Percentiles rank a stretch among this genome's conserved stretches.
Evolutionary conservation across 2,797 vertebrate species (phyloP).

Genomic region (Dicrostonyx torquatus): DNA sequence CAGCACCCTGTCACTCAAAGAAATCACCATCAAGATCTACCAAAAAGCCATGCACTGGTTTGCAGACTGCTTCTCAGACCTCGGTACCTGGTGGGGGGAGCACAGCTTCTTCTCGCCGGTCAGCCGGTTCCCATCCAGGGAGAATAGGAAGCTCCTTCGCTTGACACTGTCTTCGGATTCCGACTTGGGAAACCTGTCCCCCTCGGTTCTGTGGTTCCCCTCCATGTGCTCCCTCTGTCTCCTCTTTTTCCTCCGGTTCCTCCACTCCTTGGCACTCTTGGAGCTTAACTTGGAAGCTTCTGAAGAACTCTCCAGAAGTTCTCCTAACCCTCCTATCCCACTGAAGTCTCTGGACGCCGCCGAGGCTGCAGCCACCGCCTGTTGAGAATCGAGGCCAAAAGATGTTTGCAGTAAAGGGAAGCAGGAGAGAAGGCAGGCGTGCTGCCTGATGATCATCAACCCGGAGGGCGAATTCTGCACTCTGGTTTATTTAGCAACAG

Average conservation of each 20-base stretch:
- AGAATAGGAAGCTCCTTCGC: slow-evolving; percentile 90
- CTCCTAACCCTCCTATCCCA: slow-evolving; percentile 88
- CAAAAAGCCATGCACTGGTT: background rate
- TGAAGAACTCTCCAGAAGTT: slow-evolving; percentile 92
- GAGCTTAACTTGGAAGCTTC: slow-evolving; percentile 95
- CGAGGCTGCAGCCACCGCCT: slow-evolving; percentile 88
- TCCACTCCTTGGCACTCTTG: slow-evolving; percentile 97
- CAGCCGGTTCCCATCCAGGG: slow-evolving; percentile 89
- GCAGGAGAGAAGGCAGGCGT: background rate
- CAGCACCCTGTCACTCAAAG: background rate
- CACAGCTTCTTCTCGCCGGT: slow-evolving; percentile 92
- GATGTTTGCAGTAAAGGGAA: slow-evolving; percentile 43
- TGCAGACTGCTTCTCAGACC: background rate
- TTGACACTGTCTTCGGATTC: slow-evolving; percentile 93
- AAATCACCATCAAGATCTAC: background rate
- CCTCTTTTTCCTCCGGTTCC: slow-evolving; percentile 93
- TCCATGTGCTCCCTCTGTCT: slow-evolving; percentile 89
- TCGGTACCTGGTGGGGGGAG: slow-evolving; percentile 92
- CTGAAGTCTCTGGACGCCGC: slow-evolving; percentile 89
- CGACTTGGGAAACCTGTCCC: slow-evolving; percentile 89
- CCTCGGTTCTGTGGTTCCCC: slow-evolving; percentile 89
- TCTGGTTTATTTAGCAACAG: slow-evolving; percentile 26
- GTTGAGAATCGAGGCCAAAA: slow-evolving; percentile 74
- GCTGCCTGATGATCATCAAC: background rate
- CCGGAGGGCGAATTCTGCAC: background rate